phyloP scores from a whole-genome alignment of 2,113 vertebrate species.

The Serinus canaria region DNA sequence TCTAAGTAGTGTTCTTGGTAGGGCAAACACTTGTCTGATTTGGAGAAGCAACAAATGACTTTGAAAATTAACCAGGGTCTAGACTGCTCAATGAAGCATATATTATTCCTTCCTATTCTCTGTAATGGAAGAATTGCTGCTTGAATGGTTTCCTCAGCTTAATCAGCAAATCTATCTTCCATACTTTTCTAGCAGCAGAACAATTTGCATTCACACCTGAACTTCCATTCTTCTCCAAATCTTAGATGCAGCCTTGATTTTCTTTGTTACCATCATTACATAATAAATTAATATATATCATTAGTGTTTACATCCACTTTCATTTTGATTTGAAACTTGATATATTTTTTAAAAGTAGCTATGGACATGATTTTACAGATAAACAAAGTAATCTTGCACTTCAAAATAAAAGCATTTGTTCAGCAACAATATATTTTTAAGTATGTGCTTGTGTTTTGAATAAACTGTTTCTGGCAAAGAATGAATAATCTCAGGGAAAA shows the following conservation, averaged over 20 bases:
- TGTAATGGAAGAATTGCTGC: constrained; percentile 23
- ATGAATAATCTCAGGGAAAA: background rate
- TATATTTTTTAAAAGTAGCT: background rate
- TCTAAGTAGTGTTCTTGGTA: background rate
- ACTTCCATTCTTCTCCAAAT: background rate
- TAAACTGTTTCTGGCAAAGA: background rate
- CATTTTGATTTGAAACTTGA: background rate
- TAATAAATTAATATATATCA: background rate
- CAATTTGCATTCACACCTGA: background rate
- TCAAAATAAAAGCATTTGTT: background rate
- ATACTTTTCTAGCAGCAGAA: background rate
- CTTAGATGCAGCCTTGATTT: background rate
- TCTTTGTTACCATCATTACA: background rate
- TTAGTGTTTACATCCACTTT: background rate
- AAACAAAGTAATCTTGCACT: background rate
- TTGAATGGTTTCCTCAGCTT: constrained; percentile 5
- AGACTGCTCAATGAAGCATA: background rate
- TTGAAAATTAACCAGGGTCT: background rate
- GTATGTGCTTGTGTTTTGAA: background rate
- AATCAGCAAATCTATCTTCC: constrained; percentile 32
- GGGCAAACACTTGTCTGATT: background rate
- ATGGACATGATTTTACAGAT: background rate
- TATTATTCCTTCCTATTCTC: background rate
- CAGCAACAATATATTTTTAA: background rate
- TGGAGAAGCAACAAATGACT: background rate